Evolutionary conservation across 2,888 invertebrate genomes (phyloP).

Genomic region (Rhaphigaster nebulosa): DNA sequence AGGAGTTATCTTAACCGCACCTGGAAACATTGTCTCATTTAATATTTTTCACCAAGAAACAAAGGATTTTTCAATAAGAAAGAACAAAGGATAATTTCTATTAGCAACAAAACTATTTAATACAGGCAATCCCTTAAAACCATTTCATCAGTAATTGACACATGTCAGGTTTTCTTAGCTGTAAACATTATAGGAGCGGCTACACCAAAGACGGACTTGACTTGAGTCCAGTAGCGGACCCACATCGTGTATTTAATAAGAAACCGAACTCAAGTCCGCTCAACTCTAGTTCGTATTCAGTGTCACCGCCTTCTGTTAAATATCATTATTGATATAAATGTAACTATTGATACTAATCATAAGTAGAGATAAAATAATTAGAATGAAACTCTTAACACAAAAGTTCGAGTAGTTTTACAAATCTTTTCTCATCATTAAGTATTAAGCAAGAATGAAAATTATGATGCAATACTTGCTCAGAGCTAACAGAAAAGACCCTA

Average conservation of each 20-base stretch:
- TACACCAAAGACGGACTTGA: no score
- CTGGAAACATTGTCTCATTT: slow-evolving; percentile 69
- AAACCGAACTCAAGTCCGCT: no score
- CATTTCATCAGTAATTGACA: not conserved
- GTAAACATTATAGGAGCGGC: no score
- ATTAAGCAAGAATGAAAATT: not conserved
- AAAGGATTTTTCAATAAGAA: no score
- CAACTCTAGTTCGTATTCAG: no score
- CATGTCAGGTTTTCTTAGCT: no score
- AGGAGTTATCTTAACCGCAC: slow-evolving; percentile 98
- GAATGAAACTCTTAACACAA: not conserved
- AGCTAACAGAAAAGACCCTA: not conserved
- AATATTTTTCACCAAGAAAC: not conserved
- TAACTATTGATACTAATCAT: not conserved
- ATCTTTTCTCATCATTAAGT: not conserved
- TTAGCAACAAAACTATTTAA: not conserved
- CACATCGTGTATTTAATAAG: no score
- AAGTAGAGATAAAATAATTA: not conserved
- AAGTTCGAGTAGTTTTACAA: not conserved
- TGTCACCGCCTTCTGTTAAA: no score
- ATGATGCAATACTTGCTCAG: not conserved
- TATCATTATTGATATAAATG: no score
- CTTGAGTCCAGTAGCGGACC: no score
- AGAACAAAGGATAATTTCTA: not conserved
- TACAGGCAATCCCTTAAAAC: not conserved